phyloP scores from a whole-genome alignment of 2,888 invertebrate genomes.

The Drosophila antonietae region DNA sequence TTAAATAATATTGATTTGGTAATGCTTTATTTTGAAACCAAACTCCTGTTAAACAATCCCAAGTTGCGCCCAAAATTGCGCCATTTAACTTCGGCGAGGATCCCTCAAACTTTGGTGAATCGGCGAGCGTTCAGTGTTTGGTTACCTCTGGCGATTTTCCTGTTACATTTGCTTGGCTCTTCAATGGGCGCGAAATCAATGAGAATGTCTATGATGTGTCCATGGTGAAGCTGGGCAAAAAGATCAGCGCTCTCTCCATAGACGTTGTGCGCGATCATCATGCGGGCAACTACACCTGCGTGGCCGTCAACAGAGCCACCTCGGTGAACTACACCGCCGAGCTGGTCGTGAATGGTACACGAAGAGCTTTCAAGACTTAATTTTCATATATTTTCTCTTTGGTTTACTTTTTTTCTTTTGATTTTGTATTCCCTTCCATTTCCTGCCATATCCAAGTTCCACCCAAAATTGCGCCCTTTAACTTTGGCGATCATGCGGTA shows the following conservation, averaged over 20 bases:
- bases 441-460: constrained; percentile 86
- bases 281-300: constrained; percentile 90
- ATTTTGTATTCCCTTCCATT: neutral
- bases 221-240: constrained; percentile 86
- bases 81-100: constrained; percentile 89
- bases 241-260: constrained; percentile 89
- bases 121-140: constrained; percentile 87
- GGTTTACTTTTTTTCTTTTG: constrained; percentile 17
- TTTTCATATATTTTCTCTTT: constrained; percentile 20
- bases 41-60: neutral
- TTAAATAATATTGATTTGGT: constrained; percentile 25
- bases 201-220: constrained; percentile 86
- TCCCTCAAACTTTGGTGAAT: constrained; percentile 88
- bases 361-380: neutral
- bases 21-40: constrained; percentile 15
- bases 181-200: constrained; percentile 84
- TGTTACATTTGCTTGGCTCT: constrained; percentile 89
- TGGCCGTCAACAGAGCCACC: constrained; percentile 88
- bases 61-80: constrained; percentile 90
- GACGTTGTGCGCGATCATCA: constrained; percentile 89
- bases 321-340: constrained; percentile 87
- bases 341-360: constrained; percentile 87
- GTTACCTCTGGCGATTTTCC: constrained; percentile 88
- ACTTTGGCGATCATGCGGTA: constrained; percentile 89
- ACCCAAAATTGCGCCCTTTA: constrained; percentile 90